A percentile compares a stretch with the other conserved stretches of the same genome.
Conservation (phyloP, 2,113 vertebrate species). For the Anser cygnoides region DNA sequence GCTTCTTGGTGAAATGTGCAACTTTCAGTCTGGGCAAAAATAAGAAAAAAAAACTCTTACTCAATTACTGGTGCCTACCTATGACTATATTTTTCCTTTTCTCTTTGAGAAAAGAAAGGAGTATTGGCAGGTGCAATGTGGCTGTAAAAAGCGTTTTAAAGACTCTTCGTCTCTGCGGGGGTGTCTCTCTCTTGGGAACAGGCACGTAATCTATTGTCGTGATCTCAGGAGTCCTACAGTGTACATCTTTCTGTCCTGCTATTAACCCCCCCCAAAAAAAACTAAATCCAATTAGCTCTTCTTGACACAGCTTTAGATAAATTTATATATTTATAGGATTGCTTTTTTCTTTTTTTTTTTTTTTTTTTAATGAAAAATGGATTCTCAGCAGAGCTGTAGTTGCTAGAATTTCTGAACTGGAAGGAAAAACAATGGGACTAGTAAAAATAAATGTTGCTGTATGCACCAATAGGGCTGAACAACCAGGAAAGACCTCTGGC, state of each 20-base stretch:
- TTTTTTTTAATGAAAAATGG: background rate
- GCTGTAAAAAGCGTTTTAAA: background rate
- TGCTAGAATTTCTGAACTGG: background rate
- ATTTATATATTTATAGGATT: background rate
- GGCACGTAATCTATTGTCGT: fast-evolving
- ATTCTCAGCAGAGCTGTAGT: background rate
- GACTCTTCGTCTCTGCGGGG: background rate
- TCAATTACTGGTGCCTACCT: background rate
- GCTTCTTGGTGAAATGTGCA: background rate
- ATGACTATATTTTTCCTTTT: background rate
- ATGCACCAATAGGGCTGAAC: background rate
- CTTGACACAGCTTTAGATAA: background rate
- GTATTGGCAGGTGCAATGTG: background rate
- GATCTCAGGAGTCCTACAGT: background rate
- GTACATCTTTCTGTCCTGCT: background rate
- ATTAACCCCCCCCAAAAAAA: background rate
- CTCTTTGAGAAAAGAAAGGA: background rate
- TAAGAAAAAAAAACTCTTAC: background rate
- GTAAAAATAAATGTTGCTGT: background rate
- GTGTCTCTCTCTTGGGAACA: background rate
- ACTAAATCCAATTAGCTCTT: background rate
- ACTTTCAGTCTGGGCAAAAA: background rate
- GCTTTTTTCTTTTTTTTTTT: background rate
- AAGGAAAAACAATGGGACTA: background rate
- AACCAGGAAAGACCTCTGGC: background rate